These are phyloP conservation scores for Trachemys scripta DNA, from an alignment of 2,113 vertebrate species.

Conservation along the genomic window DNA sequence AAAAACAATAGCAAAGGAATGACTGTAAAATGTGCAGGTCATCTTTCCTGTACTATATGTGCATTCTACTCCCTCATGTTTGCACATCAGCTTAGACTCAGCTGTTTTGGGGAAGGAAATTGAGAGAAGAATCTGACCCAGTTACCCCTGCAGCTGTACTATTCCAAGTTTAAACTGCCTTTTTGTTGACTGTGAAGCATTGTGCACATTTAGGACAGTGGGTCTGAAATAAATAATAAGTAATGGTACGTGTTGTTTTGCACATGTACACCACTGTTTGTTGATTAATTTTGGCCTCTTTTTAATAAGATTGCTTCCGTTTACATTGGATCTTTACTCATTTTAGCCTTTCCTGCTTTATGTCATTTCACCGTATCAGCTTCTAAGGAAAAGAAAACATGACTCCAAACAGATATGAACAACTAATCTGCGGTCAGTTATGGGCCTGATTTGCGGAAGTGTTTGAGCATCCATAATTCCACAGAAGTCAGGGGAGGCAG, in stretches of 20 bases:
- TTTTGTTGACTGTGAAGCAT: background rate
- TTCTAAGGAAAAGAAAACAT: background rate
- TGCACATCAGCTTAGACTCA: background rate
- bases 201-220: background rate
- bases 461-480: background rate
- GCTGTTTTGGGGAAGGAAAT: background rate
- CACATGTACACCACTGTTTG: background rate
- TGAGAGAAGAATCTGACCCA: background rate
- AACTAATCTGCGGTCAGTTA: background rate
- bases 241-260: background rate
- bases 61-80: background rate
- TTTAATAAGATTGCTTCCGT: background rate
- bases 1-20: background rate
- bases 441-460: background rate
- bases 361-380: background rate
- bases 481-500: background rate
- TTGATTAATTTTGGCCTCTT: background rate
- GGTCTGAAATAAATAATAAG: background rate
- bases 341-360: background rate
- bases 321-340: background rate
- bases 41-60: background rate
- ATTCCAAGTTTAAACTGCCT: background rate
- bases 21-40: background rate
- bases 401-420: background rate
- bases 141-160: background rate